A percentile compares a stretch with the other conserved stretches of the same genome.
Evolutionary conservation across 92 coral and sea anemone species (phyloP).

Genomic region (Porites lobata): DNA sequence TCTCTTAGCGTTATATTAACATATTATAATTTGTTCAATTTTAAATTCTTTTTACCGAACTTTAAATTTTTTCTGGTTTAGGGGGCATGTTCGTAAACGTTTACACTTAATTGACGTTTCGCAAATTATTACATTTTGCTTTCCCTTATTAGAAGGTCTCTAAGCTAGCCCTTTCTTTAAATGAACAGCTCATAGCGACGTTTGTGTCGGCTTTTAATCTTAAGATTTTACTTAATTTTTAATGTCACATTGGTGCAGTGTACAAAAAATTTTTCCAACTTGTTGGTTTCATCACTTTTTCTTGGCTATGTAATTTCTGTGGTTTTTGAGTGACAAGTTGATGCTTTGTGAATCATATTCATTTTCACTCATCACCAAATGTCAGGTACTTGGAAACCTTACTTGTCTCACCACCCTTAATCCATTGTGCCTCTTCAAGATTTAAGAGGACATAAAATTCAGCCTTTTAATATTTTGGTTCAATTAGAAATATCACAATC

Average conservation of each 20-base stretch:
- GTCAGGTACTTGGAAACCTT: background rate
- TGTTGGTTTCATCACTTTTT: constrained; percentile 17
- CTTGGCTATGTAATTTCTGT: constrained; percentile 1
- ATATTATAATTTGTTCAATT: background rate
- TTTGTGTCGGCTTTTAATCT: background rate
- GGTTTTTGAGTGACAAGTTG: constrained; percentile 7
- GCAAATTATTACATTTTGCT: constrained; percentile 9
- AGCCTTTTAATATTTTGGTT: background rate
- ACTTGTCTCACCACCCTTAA: background rate
- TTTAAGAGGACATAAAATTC: background rate
- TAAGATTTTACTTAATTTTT: background rate
- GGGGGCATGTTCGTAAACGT: constrained; percentile 17
- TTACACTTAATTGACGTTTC: constrained; percentile 2
- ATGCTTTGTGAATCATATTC: background rate
- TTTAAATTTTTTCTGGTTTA: background rate
- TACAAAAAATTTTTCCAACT: background rate
- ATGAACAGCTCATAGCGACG: constrained; percentile 40
- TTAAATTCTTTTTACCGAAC: constrained; percentile 1
- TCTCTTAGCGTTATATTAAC: background rate
- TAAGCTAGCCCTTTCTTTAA: background rate
- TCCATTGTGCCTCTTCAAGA: background rate
- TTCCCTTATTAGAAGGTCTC: constrained; percentile 9
- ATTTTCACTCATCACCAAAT: background rate
- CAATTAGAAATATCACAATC: background rate
- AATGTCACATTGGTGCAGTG: background rate